These are phyloP conservation scores for Zhuqinia jingwanae DNA, from an alignment of 2,888 invertebrate genomes.

Conservation along the genomic window DNA sequence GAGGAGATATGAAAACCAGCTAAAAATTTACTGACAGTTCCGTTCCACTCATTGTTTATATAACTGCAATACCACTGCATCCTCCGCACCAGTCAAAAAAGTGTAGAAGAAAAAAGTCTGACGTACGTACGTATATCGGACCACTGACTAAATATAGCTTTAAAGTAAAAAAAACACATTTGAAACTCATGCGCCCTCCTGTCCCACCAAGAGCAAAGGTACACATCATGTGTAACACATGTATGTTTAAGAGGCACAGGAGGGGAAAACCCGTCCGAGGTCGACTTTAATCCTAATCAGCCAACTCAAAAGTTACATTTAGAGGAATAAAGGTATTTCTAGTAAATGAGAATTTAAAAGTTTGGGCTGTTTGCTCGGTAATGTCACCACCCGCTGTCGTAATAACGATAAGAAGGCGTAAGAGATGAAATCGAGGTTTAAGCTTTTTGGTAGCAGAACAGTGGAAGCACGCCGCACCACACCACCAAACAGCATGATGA, in stretches of 20 bases:
- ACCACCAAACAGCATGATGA: neutral
- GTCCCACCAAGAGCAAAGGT: no score
- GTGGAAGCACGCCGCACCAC: neutral
- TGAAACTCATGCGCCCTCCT: no score
- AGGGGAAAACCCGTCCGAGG: neutral
- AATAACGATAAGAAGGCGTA: constrained; percentile 39
- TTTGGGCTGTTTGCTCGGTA: constrained; percentile 26
- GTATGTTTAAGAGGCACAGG: neutral
- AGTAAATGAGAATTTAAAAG: constrained; percentile 48
- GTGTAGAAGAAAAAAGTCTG: neutral
- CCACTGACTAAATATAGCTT: neutral
- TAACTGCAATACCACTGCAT: no score
- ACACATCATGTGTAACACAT: no score
- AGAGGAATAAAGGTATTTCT: neutral
- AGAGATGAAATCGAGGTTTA: constrained; percentile 34
- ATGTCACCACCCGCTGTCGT: constrained; percentile 57
- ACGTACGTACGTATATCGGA: neutral
- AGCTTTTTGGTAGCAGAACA: neutral
- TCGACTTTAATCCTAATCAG: constrained; percentile 32
- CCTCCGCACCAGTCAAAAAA: no score
- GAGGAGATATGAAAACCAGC: no score
- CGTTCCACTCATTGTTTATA: no score
- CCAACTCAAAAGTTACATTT: constrained; percentile 19
- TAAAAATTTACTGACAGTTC: no score
- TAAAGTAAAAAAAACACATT: no score